Percentiles rank a stretch among this genome's conserved stretches.
phyloP scores from a whole-genome alignment of 1,140 invertebrate genomes.

The Asobara japonica region DNA sequence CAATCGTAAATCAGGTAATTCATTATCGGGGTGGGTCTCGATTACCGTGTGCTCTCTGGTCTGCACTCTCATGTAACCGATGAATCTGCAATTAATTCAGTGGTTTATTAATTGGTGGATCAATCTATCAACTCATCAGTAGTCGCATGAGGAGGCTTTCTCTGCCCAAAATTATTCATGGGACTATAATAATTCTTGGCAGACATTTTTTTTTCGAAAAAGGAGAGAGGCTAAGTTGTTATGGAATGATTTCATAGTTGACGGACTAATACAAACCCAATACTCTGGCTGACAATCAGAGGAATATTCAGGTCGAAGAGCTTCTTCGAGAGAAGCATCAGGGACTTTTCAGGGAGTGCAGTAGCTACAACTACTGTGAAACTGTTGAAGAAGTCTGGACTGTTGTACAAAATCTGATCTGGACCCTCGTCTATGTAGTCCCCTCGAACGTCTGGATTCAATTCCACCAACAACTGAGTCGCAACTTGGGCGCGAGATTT shows the following conservation, averaged over 20 bases:
- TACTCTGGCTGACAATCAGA: slow-evolving; percentile 85
- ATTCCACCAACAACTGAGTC: slow-evolving; percentile 84
- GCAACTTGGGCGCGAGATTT: slow-evolving; percentile 86
- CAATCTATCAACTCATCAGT: no score
- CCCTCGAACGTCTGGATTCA: slow-evolving; percentile 93
- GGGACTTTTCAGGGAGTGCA: slow-evolving; percentile 80
- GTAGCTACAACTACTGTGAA: slow-evolving; percentile 92
- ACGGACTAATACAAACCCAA: no score
- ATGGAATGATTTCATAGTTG: no score
- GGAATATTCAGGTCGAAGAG: slow-evolving; percentile 90
- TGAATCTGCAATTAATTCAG: no score
- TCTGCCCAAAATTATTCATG: no score
- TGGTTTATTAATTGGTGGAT: no score
- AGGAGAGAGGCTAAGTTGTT: no score
- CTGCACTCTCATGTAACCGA: slow-evolving; percentile 92
- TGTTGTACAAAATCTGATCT: slow-evolving; percentile 85
- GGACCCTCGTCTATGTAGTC: slow-evolving; percentile 91
- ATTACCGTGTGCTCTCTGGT: slow-evolving; percentile 90
- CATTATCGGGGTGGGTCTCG: slow-evolving; percentile 94
- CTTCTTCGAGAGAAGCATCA: slow-evolving; percentile 79
- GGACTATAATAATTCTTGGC: no score
- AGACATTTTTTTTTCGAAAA: no score
- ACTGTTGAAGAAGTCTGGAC: slow-evolving; percentile 87
- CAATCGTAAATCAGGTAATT: slow-evolving; percentile 86
- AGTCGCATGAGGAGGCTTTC: no score